A percentile compares a stretch with the other conserved stretches of the same genome.
Evolutionary conservation across 2,888 invertebrate species (phyloP).

Genomic region (Dendrolimus houi): DNA sequence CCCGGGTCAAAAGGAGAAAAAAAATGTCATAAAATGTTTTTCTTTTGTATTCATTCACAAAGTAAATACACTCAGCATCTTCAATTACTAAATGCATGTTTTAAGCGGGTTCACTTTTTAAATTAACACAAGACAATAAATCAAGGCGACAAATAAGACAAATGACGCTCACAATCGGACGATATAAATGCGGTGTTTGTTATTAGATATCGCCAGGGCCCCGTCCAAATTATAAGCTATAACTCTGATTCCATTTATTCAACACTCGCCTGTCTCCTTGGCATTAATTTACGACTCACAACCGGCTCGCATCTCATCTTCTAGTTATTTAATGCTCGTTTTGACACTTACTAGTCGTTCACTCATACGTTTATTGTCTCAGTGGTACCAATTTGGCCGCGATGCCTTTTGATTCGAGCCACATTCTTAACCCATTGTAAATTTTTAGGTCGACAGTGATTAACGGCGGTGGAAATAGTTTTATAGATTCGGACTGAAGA

Average conservation of each 20-base stretch:
- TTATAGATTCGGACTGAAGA: constrained; percentile 22
- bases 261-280: constrained; percentile 49
- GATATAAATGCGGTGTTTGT: constrained; percentile 49
- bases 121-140: background rate
- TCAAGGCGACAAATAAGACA: background rate
- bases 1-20: too few species aligned
- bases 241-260: constrained; percentile 70
- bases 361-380: constrained; percentile 50
- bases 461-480: constrained; percentile 33
- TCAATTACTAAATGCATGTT: too few species aligned
- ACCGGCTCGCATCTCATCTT: constrained; percentile 58
- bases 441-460: constrained; percentile 37
- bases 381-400: constrained; percentile 50
- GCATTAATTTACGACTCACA: constrained; percentile 64
- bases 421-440: constrained; percentile 37
- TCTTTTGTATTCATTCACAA: too few species aligned
- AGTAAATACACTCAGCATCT: too few species aligned
- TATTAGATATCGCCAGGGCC: constrained; percentile 42
- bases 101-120: too few species aligned
- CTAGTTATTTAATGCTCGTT: constrained; percentile 64
- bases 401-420: constrained; percentile 43
- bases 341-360: constrained; percentile 64
- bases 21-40: too few species aligned
- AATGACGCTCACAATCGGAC: constrained; percentile 11
- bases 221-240: constrained; percentile 61